A percentile compares a stretch with the other conserved stretches of the same genome.
These are phyloP conservation scores for Nesoenas mayeri DNA, from an alignment of 2,113 vertebrate species.

Conservation along the genomic window DNA sequence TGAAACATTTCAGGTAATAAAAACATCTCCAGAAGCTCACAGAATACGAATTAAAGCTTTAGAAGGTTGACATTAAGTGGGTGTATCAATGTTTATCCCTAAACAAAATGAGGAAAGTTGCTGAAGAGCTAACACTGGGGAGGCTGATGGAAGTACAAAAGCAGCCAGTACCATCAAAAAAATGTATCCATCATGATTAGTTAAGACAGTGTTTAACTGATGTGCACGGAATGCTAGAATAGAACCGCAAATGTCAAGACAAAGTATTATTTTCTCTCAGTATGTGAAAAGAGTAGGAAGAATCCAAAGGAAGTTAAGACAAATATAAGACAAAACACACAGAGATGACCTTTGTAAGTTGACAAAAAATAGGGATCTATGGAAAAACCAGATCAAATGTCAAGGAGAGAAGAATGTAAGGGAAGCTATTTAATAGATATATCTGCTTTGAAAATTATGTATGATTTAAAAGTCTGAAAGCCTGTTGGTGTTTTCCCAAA, in stretches of 20 bases:
- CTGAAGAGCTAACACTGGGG: not conserved
- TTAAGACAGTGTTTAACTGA: not conserved
- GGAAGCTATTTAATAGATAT: slow-evolving; percentile 37
- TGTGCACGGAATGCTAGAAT: not conserved
- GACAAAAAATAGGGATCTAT: not conserved
- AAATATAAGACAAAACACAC: slow-evolving; percentile 27
- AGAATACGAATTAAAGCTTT: not conserved
- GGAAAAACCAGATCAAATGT: slow-evolving; percentile 29
- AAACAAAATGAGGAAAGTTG: not conserved
- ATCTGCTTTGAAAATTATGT: slow-evolving; percentile 27
- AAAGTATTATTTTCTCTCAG: not conserved
- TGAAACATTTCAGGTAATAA: not conserved
- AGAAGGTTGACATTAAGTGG: not conserved
- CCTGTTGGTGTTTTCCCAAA: not conserved
- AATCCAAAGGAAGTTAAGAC: slow-evolving; percentile 27
- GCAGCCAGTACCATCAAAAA: not conserved
- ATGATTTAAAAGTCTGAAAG: not conserved
- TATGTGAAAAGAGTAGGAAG: not conserved
- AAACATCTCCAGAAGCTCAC: not conserved
- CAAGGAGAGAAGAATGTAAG: not conserved
- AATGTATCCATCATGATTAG: not conserved
- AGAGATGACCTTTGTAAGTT: slow-evolving; percentile 29
- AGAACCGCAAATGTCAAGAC: slow-evolving; percentile 9
- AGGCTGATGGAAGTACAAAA: not conserved
- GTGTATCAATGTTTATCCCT: not conserved